Conservation (phyloP, 2,113 vertebrate species). For the Sphaerodactylus townsendi region DNA sequence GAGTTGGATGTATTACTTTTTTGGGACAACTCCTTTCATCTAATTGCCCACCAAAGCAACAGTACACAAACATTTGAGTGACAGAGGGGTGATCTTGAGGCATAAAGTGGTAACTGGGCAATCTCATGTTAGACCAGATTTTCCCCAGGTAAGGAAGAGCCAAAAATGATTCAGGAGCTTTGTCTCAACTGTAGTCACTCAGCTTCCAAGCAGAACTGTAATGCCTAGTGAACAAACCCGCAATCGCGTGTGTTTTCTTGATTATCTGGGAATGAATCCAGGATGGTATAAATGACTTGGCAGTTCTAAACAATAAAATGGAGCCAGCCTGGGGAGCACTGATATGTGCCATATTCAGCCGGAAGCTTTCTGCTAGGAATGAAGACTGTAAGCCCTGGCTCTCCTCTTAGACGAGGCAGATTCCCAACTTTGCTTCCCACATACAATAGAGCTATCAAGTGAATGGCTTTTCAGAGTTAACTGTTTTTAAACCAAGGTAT, state of each 20-base stretch:
- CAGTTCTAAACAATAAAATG: conserved; percentile 28
- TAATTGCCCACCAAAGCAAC: not conserved
- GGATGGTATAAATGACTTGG: conserved; percentile 53
- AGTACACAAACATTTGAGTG: not conserved
- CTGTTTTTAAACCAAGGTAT: not conserved
- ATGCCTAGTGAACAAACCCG: not conserved
- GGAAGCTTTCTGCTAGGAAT: conserved; percentile 12
- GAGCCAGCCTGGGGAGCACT: not conserved
- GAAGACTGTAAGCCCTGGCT: not conserved
- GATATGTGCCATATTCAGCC: not conserved
- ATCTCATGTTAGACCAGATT: not conserved
- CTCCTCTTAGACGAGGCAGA: not conserved
- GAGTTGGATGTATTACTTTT: conserved; percentile 25
- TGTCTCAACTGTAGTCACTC: conserved; percentile 9
- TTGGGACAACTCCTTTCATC: not conserved
- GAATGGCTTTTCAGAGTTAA: not conserved
- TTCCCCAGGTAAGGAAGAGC: not conserved
- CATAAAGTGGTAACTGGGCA: not conserved
- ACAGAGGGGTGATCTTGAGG: no score
- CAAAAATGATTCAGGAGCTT: not conserved
- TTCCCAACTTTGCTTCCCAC: not conserved
- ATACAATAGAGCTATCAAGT: not conserved
- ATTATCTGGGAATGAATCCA: conserved; percentile 47
- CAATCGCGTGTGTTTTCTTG: conserved; percentile 23
- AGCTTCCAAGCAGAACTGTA: conserved; percentile 27